Conservation (phyloP, 2,113 vertebrate genomes). For the Halichoeres trimaculatus region DNA sequence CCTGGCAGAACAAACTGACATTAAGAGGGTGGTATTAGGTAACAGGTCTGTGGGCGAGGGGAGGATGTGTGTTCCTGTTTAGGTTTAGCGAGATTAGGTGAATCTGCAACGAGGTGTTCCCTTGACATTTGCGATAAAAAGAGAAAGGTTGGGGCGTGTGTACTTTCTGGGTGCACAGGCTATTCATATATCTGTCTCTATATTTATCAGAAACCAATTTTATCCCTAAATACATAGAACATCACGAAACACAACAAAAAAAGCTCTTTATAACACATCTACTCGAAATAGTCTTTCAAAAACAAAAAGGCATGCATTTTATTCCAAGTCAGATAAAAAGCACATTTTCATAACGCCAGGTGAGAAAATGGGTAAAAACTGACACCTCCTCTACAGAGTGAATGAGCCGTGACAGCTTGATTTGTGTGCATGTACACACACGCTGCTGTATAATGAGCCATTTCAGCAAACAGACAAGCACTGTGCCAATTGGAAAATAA, state of each 20-base stretch:
- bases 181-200: not conserved
- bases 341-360: no score
- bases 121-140: constrained; percentile 59
- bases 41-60: constrained; percentile 48
- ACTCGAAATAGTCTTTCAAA: no score
- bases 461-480: constrained; percentile 38
- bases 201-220: no score
- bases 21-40: constrained; percentile 51
- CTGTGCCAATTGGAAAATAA: constrained; percentile 19
- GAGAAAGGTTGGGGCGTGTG: not conserved
- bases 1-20: constrained; percentile 41
- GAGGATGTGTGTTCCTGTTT: constrained; percentile 35
- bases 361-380: not conserved
- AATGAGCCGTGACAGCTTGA: constrained; percentile 26
- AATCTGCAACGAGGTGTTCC: constrained; percentile 38
- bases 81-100: constrained; percentile 46
- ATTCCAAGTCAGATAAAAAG: not conserved
- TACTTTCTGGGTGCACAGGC: constrained; percentile 9
- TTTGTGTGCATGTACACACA: constrained; percentile 18
- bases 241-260: no score
- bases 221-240: no score
- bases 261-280: no score
- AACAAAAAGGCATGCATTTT: no score
- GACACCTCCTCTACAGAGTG: not conserved
- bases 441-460: constrained; percentile 10